A percentile compares a stretch with the other conserved stretches of the same genome.
Evolutionary conservation across 2,888 invertebrate species (phyloP).

Genomic region (Mycalesis mineus): DNA sequence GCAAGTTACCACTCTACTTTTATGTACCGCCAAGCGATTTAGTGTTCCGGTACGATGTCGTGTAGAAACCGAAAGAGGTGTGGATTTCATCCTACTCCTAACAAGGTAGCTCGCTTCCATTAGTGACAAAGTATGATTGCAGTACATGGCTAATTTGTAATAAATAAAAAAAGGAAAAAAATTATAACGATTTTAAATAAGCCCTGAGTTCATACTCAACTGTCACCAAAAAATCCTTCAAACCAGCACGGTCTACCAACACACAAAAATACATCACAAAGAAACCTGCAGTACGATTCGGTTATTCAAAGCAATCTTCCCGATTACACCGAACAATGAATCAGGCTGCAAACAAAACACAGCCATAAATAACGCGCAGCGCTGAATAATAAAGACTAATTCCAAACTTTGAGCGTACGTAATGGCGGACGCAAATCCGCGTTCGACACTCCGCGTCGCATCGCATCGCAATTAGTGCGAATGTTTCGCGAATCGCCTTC

Average conservation of each 20-base stretch:
- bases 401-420: conserved; percentile 28
- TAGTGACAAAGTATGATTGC: too few species aligned
- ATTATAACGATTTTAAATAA: too few species aligned
- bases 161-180: too few species aligned
- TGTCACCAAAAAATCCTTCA: too few species aligned
- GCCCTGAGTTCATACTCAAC: too few species aligned
- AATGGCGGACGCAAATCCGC: conserved; percentile 38
- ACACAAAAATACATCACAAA: not conserved
- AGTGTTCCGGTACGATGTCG: too few species aligned
- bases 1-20: too few species aligned
- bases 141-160: too few species aligned
- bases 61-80: too few species aligned
- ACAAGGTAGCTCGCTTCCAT: too few species aligned
- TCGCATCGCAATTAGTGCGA: conserved; percentile 72
- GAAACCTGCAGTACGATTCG: not conserved
- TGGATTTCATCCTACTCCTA: too few species aligned
- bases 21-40: too few species aligned
- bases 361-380: conserved; percentile 17
- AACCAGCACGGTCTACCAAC: not conserved
- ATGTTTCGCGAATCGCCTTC: conserved; percentile 52
- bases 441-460: conserved; percentile 43
- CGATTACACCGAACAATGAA: conserved; percentile 5
- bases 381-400: conserved; percentile 32
- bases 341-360: not conserved
- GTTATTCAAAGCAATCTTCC: conserved; percentile 2